phyloP scores from a whole-genome alignment of 2,113 vertebrate species.

The Cochlearius cochlearius region DNA sequence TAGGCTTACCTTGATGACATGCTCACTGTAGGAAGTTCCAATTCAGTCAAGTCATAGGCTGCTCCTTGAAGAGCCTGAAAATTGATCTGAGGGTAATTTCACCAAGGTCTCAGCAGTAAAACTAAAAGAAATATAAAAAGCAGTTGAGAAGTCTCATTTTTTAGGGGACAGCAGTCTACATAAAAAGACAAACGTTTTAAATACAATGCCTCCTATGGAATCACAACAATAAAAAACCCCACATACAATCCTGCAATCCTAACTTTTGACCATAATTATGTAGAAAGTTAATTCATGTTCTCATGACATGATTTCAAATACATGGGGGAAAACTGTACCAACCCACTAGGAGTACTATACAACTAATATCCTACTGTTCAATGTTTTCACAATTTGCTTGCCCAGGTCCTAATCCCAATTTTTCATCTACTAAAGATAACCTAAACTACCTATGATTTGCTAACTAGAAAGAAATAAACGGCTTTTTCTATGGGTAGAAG shows the following conservation, averaged over 20 bases:
- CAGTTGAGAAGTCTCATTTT: neutral
- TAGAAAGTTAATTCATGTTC: neutral
- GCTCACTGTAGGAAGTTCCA: neutral
- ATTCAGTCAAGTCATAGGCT: neutral
- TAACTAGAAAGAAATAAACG: neutral
- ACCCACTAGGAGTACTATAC: neutral
- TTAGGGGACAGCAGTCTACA: neutral
- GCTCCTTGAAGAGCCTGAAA: neutral
- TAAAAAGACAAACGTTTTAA: neutral
- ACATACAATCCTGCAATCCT: neutral
- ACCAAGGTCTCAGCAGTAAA: neutral
- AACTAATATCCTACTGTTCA: neutral
- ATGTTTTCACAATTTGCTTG: neutral
- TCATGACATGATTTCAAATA: neutral
- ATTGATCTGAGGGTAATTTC: neutral
- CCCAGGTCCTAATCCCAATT: neutral
- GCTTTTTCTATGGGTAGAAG: neutral
- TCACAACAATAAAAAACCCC: neutral
- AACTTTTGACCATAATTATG: neutral
- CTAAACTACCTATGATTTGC: neutral
- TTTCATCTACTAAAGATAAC: neutral
- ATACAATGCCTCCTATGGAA: neutral
- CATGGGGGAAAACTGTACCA: neutral
- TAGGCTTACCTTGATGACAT: neutral
- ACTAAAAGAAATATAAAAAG: neutral